These are phyloP conservation scores for Monochamus saltuarius DNA, from an alignment of 1,140 invertebrate species.

Conservation along the genomic window DNA sequence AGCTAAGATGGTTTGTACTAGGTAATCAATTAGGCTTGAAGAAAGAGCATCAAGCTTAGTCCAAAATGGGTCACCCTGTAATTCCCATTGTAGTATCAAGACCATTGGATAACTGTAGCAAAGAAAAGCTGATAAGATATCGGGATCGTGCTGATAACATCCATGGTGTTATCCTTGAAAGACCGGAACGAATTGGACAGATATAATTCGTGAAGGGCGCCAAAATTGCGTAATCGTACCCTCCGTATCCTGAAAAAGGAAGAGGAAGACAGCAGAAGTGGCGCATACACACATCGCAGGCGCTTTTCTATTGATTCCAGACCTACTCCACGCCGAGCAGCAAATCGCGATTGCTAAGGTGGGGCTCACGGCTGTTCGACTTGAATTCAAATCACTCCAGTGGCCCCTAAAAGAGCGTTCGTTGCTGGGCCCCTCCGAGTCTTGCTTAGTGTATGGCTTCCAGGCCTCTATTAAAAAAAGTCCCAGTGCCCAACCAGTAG, in stretches of 20 bases:
- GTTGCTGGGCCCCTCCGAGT: slow-evolving; percentile 6
- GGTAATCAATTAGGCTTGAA: too few species aligned
- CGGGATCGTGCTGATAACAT: too few species aligned
- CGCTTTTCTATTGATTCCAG: slow-evolving; percentile 18
- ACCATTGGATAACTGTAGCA: too few species aligned
- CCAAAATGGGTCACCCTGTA: too few species aligned
- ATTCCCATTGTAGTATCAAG: too few species aligned
- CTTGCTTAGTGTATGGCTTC: slow-evolving; percentile 19
- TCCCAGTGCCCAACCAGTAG: slow-evolving; percentile 12
- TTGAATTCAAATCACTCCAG: slow-evolving; percentile 8
- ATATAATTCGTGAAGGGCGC: background rate
- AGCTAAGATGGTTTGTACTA: too few species aligned
- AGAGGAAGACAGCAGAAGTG: background rate
- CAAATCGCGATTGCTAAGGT: slow-evolving; percentile 11
- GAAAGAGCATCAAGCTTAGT: too few species aligned
- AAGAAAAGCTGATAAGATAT: too few species aligned
- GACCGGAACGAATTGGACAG: too few species aligned
- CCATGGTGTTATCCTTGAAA: too few species aligned
- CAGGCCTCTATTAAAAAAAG: slow-evolving; percentile 14
- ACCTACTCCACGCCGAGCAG: slow-evolving; percentile 3
- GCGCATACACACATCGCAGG: slow-evolving; percentile 12
- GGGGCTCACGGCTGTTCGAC: slow-evolving; percentile 17
- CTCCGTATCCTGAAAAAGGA: slow-evolving; percentile 1
- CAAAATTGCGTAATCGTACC: slow-evolving; percentile 9
- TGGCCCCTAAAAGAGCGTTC: background rate